Conservation (phyloP, 1,140 invertebrate species). For the Atta colombica region DNA sequence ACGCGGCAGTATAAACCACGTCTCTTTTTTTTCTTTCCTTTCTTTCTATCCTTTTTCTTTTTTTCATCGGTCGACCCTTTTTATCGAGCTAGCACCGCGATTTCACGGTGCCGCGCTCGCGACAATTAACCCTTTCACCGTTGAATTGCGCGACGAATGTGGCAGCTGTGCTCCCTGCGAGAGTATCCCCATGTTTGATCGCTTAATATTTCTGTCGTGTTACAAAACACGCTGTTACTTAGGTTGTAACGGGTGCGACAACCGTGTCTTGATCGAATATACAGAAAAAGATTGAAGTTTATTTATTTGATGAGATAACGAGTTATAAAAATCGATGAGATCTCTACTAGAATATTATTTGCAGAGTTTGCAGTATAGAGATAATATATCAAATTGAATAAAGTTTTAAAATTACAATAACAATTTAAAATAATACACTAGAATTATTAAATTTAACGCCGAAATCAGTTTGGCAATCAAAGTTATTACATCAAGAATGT, state of each 20-base stretch:
- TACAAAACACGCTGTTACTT: conserved; percentile 32
- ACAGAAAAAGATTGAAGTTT: background rate
- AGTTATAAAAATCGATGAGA: background rate
- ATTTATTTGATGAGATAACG: background rate
- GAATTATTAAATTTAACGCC: no score
- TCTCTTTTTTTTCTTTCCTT: background rate
- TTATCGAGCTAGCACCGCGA: conserved; percentile 35
- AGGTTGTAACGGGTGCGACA: conserved; percentile 32
- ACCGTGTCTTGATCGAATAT: background rate
- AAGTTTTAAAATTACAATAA: no score
- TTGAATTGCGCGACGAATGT: conserved; percentile 53
- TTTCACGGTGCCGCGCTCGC: conserved; percentile 58
- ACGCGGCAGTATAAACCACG: background rate
- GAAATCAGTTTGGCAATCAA: no score
- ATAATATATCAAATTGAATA: background rate
- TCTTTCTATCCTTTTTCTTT: conserved; percentile 18
- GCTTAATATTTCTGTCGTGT: conserved; percentile 31
- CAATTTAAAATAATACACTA: no score
- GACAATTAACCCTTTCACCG: conserved; percentile 63
- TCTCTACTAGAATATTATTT: background rate
- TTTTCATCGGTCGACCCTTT: background rate
- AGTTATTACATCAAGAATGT: no score
- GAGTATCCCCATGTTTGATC: conserved; percentile 38
- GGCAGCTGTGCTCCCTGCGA: conserved; percentile 18
- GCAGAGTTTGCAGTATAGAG: background rate